Evolutionary conservation across 2,113 vertebrate genomes (phyloP), one percentile per base, ranked within the genome.

Genomic region (Neofelis nebulosa): DNA sequence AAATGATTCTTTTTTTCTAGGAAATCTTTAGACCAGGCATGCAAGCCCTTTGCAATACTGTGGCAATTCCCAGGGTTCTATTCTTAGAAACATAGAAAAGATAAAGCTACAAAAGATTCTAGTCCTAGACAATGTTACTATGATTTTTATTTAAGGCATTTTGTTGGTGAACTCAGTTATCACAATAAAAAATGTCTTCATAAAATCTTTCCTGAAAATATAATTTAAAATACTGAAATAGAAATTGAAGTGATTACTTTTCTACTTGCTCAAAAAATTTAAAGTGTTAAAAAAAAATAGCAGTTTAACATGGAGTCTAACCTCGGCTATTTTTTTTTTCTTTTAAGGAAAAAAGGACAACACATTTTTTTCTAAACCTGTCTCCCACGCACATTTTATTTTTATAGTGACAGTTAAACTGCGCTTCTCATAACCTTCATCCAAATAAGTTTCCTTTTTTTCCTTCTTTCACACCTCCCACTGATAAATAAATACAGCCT

Each of bases 401-500:
- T 90, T 80, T 84, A 86, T 52, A 80, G 12, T 90, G 79, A 83
- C 65, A 91, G 16, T 90, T 95, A 97, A 97, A 79, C 14, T 69
- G 48, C 31, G 61, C 41, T 85, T 91, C 92, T 79, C 10, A 52
- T 71, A 96, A 88, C 41, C 76, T 95, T 86, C 18, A 38, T 63
- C 27, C 31, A 84, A 86, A 69, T 68, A 91, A 69, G 16, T 63
- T 96, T 95, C 79, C 52, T 31, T 93, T 96, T 86, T 48, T 11
- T 12, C 31, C 7, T 4, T 88, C 27, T 84, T 71, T 80, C 33
- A 78, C 7, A 74, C 38, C 19, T 90, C 69, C 50, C 48, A 93
- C 63, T 79, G 48, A 74, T 91, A 92, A 95, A 91, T 88, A 98
- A 97, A 84, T 92, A 83, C 57, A 96, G 36, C 31, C 3, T 89